Conservation (phyloP, 2,797 vertebrate species). For the Pipistrellus pipistrellus region DNA sequence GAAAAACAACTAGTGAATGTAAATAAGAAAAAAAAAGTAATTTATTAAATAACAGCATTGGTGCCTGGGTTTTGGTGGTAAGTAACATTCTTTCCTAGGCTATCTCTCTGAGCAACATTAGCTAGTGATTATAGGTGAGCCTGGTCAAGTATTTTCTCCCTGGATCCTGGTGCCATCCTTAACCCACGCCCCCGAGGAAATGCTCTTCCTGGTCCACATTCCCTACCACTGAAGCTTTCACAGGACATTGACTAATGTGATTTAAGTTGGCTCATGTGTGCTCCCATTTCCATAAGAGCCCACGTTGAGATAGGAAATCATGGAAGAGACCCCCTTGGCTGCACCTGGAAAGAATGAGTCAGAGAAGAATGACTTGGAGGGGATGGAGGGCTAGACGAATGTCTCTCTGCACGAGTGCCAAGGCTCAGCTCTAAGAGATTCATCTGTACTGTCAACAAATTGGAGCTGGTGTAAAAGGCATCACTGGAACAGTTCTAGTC, state of each 20-base stretch:
- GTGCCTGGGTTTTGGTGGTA: neutral
- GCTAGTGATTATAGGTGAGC: slow-evolving; percentile 34
- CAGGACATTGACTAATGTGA: neutral
- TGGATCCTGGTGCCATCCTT: slow-evolving; percentile 18
- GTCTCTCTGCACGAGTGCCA: neutral
- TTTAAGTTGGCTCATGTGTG: neutral
- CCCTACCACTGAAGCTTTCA: neutral
- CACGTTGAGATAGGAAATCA: neutral
- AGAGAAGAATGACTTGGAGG: slow-evolving; percentile 16
- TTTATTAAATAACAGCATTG: neutral
- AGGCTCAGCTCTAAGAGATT: neutral
- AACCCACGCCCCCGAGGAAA: neutral
- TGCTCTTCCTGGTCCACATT: slow-evolving; percentile 10
- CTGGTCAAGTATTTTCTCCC: slow-evolving; percentile 31
- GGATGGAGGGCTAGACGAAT: neutral
- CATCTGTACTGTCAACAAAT: neutral
- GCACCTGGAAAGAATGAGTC: neutral
- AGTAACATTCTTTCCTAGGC: slow-evolving; percentile 4
- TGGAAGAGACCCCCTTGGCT: neutral
- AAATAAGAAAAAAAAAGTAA: slow-evolving; percentile 51
- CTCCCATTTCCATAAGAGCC: neutral
- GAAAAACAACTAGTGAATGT: neutral
- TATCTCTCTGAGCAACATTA: neutral
- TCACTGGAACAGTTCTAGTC: neutral
- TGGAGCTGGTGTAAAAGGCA: slow-evolving; percentile 13